Evolutionary conservation across 2,113 vertebrate genomes (phyloP), one percentile per base, ranked within the genome.

Genomic region (Hypanus sabinus): DNA sequence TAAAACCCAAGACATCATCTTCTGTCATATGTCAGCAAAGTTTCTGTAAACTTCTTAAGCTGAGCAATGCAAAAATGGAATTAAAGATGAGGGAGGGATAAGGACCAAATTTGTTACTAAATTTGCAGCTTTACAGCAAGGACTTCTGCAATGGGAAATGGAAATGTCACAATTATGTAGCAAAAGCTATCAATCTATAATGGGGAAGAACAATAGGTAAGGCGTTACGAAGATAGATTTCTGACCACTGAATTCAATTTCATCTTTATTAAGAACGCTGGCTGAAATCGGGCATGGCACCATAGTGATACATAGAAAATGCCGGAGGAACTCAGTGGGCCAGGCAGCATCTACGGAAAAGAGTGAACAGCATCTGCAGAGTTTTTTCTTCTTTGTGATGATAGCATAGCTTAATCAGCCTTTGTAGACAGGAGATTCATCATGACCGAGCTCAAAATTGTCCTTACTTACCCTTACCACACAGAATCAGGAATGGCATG

Each of bases 1-100:
- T 93, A 93, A 73, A 38, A 75, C 68, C 11, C 27, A 70, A 93
- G 46, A 75, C 36, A 93, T 73, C 70, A 55, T 93, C 90, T 93
- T 71, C 65, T 55, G 70, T 93, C 36, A 55, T 46, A 55, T 93
- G 68, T 16, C 91, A 75, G 68, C 91, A 75, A 93, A 73, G 68
- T 93, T 73, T 73, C 38, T 30, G 22, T 93, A 73, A 93, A 93
- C 70, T 93, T 71, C 33, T 55, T 75, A 71, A 73, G 24, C 68
- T 71, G 3, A 93, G 38, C 36, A 71, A 16, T 93, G 68, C 70
- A 30, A 55, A 55, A 11, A 16, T 71, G 18, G 36, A 93, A 73
- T 38, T 38, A 93, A 2, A 93, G 70, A 93, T 36, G 27, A 2
- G 70, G 65, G 9, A 36, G n/a, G 33, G 38, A 65, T 38, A 5